A percentile compares a stretch with the other conserved stretches of the same genome.
phyloP scores from a whole-genome alignment of 2,888 invertebrate genomes.

The Sarcophaga subvicina region DNA sequence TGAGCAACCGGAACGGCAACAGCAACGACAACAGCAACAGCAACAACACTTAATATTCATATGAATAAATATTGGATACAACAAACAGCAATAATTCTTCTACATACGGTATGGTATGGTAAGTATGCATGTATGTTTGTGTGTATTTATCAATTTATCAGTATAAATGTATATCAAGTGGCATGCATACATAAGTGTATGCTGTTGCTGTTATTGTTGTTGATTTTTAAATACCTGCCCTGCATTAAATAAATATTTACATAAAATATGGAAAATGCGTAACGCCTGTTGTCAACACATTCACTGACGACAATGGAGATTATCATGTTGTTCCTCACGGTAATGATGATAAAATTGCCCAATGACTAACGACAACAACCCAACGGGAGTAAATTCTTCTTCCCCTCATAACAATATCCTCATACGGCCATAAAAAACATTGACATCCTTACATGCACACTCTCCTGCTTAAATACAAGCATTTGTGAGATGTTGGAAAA shows the following conservation, averaged over 20 bases:
- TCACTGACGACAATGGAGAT: constrained; percentile 64
- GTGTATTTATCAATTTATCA: not conserved
- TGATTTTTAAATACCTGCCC: constrained; percentile 62
- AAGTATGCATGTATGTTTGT: not conserved
- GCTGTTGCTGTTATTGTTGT: constrained; percentile 27
- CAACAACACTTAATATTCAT: not conserved
- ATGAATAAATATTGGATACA: not conserved
- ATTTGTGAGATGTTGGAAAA: constrained; percentile 21
- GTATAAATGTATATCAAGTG: not conserved
- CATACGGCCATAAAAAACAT: not conserved
- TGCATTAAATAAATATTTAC: constrained; percentile 78
- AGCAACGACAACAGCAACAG: not conserved
- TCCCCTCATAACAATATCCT: not conserved
- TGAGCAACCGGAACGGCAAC: not conserved
- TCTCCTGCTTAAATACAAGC: no score
- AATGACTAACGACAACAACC: constrained; percentile 60
- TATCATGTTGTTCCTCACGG: constrained; percentile 1
- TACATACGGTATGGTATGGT: not conserved
- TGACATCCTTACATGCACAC: constrained; percentile 3
- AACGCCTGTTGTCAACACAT: constrained; percentile 80
- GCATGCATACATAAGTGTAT: not conserved
- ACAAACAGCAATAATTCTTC: not conserved
- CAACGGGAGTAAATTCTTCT: constrained; percentile 39
- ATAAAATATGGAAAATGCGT: constrained; percentile 76
- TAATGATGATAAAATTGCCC: constrained; percentile 61